Percentiles rank a stretch among this genome's conserved stretches.
Evolutionary conservation across 2,888 invertebrate genomes (phyloP).

Genomic region (Camptogramma bilineatum): DNA sequence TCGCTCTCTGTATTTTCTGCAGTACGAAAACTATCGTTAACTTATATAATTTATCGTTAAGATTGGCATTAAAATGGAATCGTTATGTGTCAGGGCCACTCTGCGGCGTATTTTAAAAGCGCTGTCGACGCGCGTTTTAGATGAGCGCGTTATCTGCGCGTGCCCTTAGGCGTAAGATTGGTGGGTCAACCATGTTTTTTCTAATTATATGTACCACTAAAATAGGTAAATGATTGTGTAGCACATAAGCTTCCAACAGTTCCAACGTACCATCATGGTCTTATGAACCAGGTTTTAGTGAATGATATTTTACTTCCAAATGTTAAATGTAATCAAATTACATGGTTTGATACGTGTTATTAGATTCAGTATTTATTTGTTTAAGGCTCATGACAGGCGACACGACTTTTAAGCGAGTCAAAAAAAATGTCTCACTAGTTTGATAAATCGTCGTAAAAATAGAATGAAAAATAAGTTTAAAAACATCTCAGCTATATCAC

Average conservation of each 20-base stretch:
- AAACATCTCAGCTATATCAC: background rate
- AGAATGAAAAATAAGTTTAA: background rate
- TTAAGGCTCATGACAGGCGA: conserved; percentile 27
- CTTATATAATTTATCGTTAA: too few species aligned
- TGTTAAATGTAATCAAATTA: conserved; percentile 44
- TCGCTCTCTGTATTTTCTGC: too few species aligned
- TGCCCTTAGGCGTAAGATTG: too few species aligned
- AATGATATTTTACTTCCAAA: conserved; percentile 39
- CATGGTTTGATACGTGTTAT: conserved; percentile 33
- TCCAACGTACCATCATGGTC: background rate
- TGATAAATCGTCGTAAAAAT: background rate
- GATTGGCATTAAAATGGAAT: too few species aligned
- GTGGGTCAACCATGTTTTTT: too few species aligned
- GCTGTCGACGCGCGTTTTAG: too few species aligned
- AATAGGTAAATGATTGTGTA: conserved; percentile 1
- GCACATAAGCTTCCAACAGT: conserved; percentile 44
- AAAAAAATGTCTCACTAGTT: too few species aligned
- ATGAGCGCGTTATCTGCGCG: too few species aligned
- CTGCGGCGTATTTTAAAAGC: too few species aligned
- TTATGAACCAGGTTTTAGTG: conserved; percentile 23
- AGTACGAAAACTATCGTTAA: too few species aligned
- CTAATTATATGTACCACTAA: background rate
- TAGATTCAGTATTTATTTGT: conserved; percentile 47
- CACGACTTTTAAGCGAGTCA: conserved; percentile 19
- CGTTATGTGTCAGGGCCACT: too few species aligned